Percentiles rank a stretch among this genome's conserved stretches.
Conservation (phyloP, 2,113 vertebrate species). For the Dermatemys mawii region DNA sequence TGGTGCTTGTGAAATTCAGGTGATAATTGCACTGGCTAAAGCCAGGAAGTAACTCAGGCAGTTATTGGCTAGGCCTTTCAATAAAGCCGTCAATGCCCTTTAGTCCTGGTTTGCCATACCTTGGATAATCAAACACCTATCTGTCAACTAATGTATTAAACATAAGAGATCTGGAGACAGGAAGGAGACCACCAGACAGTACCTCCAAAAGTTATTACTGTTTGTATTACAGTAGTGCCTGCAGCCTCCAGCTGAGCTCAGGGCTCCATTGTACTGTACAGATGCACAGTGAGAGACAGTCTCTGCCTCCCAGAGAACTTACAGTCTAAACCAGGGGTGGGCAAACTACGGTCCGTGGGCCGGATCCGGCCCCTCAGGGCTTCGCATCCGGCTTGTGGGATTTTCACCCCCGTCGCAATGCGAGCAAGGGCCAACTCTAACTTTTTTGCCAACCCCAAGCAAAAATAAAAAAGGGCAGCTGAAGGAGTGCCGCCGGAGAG, state of each 20-base stretch:
- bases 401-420: too few species aligned
- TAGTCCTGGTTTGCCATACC: not conserved
- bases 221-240: not conserved
- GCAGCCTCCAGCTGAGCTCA: not conserved
- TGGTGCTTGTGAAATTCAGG: not conserved
- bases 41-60: not conserved
- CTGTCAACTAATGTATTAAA: not conserved
- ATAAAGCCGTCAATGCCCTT: not conserved
- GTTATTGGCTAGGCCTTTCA: not conserved
- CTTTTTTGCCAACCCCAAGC: too few species aligned
- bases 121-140: not conserved
- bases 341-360: too few species aligned
- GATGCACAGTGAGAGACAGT: not conserved
- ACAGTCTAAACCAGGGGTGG: too few species aligned
- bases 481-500: too few species aligned
- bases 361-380: too few species aligned
- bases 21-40: not conserved
- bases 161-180: not conserved
- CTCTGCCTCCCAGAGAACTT: not conserved
- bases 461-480: too few species aligned
- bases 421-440: too few species aligned
- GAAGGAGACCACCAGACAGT: not conserved
- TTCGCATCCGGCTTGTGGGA: too few species aligned
- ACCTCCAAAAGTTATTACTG: not conserved
- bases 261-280: not conserved